Conservation (phyloP, 2,888 invertebrate species). For the Spodoptera exigua region DNA sequence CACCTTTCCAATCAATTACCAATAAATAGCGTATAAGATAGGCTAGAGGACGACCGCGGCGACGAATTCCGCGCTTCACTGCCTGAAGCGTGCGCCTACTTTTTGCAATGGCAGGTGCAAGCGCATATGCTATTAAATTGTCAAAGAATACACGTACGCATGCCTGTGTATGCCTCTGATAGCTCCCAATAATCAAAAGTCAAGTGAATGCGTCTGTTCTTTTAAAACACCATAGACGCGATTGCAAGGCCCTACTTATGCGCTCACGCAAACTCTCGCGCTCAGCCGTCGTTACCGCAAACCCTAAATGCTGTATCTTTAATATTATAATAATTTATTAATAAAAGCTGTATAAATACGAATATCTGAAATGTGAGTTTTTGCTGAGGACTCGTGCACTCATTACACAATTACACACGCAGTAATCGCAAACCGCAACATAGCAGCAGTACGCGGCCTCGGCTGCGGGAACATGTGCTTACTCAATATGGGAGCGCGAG, state of each 20-base stretch:
- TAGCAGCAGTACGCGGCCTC: constrained; percentile 77
- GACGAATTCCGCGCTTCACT: constrained; percentile 86
- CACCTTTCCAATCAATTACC: constrained; percentile 88
- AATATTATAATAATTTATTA: constrained; percentile 68
- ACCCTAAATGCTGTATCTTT: constrained; percentile 66
- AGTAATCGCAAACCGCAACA: constrained; percentile 84
- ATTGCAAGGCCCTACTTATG: constrained; percentile 39
- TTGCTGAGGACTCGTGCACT: constrained; percentile 66
- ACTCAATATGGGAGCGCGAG: constrained; percentile 74
- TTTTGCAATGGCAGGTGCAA: constrained; percentile 87
- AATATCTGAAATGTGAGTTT: constrained; percentile 68
- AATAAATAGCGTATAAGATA: constrained; percentile 87
- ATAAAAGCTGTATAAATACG: constrained; percentile 67
- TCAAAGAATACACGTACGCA: constrained; percentile 84
- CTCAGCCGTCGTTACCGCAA: constrained; percentile 69
- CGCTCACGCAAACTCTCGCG: constrained; percentile 45
- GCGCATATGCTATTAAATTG: constrained; percentile 89
- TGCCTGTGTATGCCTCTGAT: constrained; percentile 75
- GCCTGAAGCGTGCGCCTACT: constrained; percentile 87
- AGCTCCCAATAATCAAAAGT: constrained; percentile 83
- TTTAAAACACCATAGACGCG: constrained; percentile 46
- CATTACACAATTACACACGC: constrained; percentile 74
- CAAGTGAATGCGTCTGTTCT: constrained; percentile 61
- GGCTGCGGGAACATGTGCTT: constrained; percentile 78
- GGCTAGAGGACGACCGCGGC: constrained; percentile 79